These are phyloP conservation scores for Anabacerthia variegaticeps DNA, from an alignment of 2,797 vertebrate species.

Conservation along the genomic window DNA sequence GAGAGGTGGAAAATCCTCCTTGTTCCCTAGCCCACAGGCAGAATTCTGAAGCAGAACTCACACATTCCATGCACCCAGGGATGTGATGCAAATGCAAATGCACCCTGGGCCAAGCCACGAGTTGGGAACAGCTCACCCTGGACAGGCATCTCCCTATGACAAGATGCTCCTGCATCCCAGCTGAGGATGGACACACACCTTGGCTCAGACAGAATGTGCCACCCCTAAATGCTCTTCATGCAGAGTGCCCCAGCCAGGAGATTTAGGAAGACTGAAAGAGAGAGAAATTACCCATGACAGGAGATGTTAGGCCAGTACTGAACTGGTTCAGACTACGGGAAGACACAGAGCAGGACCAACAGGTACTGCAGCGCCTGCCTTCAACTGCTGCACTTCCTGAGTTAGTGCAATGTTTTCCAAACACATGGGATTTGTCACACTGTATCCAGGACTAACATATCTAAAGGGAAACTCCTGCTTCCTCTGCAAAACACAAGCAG, in stretches of 20 bases:
- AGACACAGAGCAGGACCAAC: neutral
- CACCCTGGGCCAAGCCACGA: neutral
- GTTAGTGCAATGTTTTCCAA: neutral
- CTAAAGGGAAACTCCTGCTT: neutral
- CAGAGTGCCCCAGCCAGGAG: neutral
- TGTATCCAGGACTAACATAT: neutral
- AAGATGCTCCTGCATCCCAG: neutral
- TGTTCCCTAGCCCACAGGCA: neutral
- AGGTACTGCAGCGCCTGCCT: neutral
- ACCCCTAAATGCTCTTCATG: neutral
- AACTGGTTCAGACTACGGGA: neutral
- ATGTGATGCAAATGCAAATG: neutral
- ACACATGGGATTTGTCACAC: neutral
- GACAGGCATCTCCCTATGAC: fast-evolving
- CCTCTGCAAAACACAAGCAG: neutral
- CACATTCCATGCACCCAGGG: neutral
- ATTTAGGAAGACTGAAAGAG: neutral
- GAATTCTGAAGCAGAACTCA: neutral
- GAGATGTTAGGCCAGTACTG: neutral
- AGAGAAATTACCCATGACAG: neutral
- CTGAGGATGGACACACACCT: neutral
- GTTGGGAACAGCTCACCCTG: neutral
- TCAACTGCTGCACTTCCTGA: neutral
- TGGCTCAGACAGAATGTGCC: neutral
- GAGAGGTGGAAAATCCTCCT: neutral